Evolutionary conservation across 2,113 vertebrate species (phyloP).

Genomic region (Pavo muticus): DNA sequence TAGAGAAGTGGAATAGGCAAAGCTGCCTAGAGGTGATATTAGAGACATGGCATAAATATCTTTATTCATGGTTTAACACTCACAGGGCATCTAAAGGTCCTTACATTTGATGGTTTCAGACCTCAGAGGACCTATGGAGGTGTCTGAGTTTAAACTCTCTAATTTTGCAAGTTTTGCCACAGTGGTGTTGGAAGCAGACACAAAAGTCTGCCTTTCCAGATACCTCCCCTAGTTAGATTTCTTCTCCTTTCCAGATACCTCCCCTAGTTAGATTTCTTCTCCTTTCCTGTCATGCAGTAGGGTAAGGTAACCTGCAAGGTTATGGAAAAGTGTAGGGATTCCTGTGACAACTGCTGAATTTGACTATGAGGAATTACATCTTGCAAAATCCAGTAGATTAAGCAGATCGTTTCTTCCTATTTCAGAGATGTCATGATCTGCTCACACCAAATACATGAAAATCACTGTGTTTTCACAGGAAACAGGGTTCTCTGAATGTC

Average conservation of each 20-base stretch:
- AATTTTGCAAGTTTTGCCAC: background rate
- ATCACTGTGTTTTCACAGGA: fast-evolving
- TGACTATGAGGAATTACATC: background rate
- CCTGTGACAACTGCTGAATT: background rate
- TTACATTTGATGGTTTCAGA: background rate
- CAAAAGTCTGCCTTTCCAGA: background rate
- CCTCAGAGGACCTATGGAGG: background rate
- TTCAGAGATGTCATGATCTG: background rate
- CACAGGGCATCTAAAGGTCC: background rate
- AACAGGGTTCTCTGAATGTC: background rate
- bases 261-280: background rate
- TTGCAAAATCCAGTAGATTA: background rate
- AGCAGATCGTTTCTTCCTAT: fast-evolving
- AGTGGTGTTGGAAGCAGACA: background rate
- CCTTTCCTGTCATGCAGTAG: background rate
- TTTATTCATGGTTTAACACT: slow-evolving; percentile 5
- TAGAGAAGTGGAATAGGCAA: background rate
- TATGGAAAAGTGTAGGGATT: background rate
- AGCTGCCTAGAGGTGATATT: background rate
- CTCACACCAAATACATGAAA: background rate
- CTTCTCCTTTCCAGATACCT: background rate
- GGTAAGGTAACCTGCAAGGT: background rate
- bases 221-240: background rate
- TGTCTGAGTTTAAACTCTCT: background rate
- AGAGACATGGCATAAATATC: background rate